Base-by-base conservation (phyloP, 2,797 vertebrate species). In the Sebastes miniatus region DNA sequence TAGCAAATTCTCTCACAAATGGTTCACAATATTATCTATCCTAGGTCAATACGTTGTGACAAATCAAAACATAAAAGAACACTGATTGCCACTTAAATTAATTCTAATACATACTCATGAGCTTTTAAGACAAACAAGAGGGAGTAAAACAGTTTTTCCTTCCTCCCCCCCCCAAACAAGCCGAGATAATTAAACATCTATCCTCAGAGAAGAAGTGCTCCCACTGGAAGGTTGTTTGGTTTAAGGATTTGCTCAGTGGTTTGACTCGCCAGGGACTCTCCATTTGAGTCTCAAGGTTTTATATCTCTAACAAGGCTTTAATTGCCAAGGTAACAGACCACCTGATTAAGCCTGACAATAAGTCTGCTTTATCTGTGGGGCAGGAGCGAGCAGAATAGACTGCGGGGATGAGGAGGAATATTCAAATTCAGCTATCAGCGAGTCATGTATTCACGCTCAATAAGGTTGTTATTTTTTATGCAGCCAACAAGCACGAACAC, bases 281-380 rank as follows among this genome's bases (percentile, higher is more conserved):
- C 92, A 95, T 95, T 96, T 96, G 92, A 96, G 95, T 96, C 96
- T 97, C 96, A 94, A 95, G 96, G 95, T 96, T 97, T 97, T 96
- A 95, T 96, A 96, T 95, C 96, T 97, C 96, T 96, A 96, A 96
- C 92, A 93, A 93, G 92, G 88, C 89, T 94, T 94, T 93, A 93
- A 94, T 94, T 93, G 91, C 91, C 93, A 93, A 94, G 93, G 93
- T 95, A 95, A 94, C 91, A 87, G 86, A 91, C 90, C 92, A 93
- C 93, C 91, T 94, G 94, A 94, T 94, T 93, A 93, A 90, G 91
- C 81, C 88, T 86, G 90, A 90, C 90, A 91, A 93, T 90, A 90
- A 90, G 79, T 88, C 84, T 79, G 72, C 80, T 87, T 87, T 90
- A 86, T 90, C 78, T 87, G 77, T 65, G 77, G 71, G 67, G 63